These are phyloP conservation scores for Carterocephalus palaemon DNA, from an alignment of 2,888 invertebrate genomes.

Conservation along the genomic window DNA sequence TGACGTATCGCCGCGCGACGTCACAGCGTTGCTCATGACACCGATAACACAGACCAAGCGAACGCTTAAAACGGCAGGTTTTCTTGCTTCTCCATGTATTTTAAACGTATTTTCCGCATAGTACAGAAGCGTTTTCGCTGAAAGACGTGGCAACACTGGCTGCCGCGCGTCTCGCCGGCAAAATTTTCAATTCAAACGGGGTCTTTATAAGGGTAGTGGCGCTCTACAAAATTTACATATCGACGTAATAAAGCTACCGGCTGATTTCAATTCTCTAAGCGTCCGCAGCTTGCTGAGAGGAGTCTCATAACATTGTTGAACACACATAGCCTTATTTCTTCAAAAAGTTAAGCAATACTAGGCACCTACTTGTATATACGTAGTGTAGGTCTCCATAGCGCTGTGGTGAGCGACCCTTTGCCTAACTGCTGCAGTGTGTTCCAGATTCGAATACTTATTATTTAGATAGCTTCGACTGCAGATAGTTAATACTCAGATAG, in stretches of 20 bases:
- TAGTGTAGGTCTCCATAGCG: no score
- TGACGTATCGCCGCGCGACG: conserved; percentile 61
- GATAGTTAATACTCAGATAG: no score
- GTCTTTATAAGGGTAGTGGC: conserved; percentile 79
- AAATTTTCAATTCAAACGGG: conserved; percentile 79
- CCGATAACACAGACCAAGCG: conserved; percentile 3
- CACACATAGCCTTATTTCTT: not conserved
- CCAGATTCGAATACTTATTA: no score
- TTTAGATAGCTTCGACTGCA: no score
- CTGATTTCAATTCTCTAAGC: conserved; percentile 69
- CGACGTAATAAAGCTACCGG: conserved; percentile 75
- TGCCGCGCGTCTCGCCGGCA: conserved; percentile 64
- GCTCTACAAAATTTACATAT: conserved; percentile 78
- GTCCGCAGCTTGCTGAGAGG: conserved; percentile 38
- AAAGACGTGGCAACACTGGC: conserved; percentile 75
- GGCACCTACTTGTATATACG: no score
- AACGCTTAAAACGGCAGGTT: not conserved
- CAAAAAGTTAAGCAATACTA: no score
- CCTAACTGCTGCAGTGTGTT: no score
- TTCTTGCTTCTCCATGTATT: not conserved
- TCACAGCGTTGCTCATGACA: conserved; percentile 35
- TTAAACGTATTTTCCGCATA: conserved; percentile 12
- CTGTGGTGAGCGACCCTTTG: no score
- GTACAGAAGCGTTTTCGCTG: conserved; percentile 64
- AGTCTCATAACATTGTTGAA: conserved; percentile 8